Evolutionary conservation across 2,113 vertebrate genomes (phyloP).

Genomic region (Amphiprion ocellaris): DNA sequence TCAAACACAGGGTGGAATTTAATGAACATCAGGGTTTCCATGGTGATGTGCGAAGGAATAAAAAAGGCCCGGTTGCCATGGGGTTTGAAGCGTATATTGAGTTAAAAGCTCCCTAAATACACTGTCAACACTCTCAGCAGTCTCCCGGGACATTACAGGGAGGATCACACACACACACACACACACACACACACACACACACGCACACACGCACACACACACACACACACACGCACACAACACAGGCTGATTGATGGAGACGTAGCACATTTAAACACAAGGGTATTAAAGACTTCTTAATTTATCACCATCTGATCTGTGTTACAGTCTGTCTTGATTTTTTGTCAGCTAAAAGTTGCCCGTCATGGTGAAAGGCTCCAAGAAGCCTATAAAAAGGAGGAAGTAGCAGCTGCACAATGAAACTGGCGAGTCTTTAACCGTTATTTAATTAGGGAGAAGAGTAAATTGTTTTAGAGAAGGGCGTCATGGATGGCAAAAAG

Average conservation of each 20-base stretch:
- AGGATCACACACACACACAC: conserved; percentile 7
- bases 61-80: conserved; percentile 61
- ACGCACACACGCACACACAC: no score
- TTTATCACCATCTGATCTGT: conserved; percentile 9
- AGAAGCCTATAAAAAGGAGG: no score
- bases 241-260: conserved; percentile 5
- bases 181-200: background rate
- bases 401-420: no score
- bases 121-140: conserved; percentile 62
- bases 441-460: no score
- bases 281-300: conserved; percentile 23
- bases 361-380: background rate
- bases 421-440: no score
- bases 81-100: conserved; percentile 70
- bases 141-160: conserved; percentile 44
- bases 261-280: conserved; percentile 6
- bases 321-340: background rate
- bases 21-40: conserved; percentile 74
- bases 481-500: no score
- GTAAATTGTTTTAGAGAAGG: no score
- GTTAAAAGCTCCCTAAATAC: conserved; percentile 79
- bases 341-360: background rate
- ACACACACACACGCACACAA: background rate
- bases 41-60: conserved; percentile 66
- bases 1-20: conserved; percentile 60